Evolutionary conservation across 2,797 vertebrate genomes (phyloP), one percentile per base, ranked within the genome.

Genomic region (Leptatherina wallacei): DNA sequence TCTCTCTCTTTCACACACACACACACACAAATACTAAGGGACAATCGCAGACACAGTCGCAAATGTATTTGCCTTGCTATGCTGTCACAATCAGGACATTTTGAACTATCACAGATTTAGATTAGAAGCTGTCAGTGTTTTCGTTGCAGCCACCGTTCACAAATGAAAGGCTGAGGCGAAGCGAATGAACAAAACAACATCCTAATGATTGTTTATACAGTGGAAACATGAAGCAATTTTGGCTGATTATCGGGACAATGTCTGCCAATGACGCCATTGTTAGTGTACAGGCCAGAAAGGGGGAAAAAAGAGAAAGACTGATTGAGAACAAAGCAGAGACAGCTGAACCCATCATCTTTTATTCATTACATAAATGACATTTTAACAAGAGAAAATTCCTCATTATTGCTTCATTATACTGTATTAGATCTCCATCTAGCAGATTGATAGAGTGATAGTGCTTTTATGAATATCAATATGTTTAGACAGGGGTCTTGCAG

Each of bases 151-250:
- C 94, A 92, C 87, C 72, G 94, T 93, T 95, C 95, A 92, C 86
- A 88, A 96, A 97, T 96, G 93, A 94, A 94, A 95, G 89, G 73
- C 94, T 93, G 92, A 85, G 67, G 84, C 92, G 94, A 95, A 59
- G 78, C 93, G 94, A 95, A 95, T 92, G 94, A 94, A 93, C 93
- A 94, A 94, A 95, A 95, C 95, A 97, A 97, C 96, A 96, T 95
- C 96, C 96, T 94, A 93, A 93, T 93, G 93, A 92, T 91, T 94
- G 92, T 94, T 93, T 93, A 92, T 89, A 90, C 84, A 80, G 85
- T 88, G 89, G 89, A 91, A 93, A 89, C 90, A 91, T 89, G 86
- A 91, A 89, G 91, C 89, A 88, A 92, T 91, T 94, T 92, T 85
- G 89, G 89, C 85, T 91, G 91, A 91, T 93, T 92, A 92, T 91